A percentile compares a stretch with the other conserved stretches of the same genome.
These are phyloP conservation scores for Myopa testacea DNA, from an alignment of 2,888 invertebrate genomes.

Conservation along the genomic window DNA sequence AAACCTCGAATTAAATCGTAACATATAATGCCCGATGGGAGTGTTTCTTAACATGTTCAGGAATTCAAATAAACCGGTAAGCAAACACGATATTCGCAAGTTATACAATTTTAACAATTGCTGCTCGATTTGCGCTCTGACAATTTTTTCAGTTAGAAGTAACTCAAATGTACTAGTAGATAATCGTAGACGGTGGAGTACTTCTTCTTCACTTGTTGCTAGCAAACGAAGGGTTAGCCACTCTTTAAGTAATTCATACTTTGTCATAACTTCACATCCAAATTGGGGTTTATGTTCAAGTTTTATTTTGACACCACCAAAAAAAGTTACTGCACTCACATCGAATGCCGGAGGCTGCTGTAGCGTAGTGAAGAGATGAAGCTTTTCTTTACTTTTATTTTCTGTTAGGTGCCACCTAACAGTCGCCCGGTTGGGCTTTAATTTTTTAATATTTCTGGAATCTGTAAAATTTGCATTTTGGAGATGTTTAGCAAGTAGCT, in stretches of 20 bases:
- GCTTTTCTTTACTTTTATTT: neutral
- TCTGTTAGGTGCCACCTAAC: constrained; percentile 53
- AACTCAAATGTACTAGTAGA: constrained; percentile 51
- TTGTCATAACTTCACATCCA: constrained; percentile 61
- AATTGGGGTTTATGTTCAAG: constrained; percentile 61
- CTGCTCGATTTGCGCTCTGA: constrained; percentile 51
- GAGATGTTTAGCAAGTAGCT: constrained; percentile 43
- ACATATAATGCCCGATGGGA: constrained; percentile 55
- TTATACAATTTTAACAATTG: constrained; percentile 53
- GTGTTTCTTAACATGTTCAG: constrained; percentile 54
- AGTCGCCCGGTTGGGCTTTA: constrained; percentile 48
- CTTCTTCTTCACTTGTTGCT: constrained; percentile 17
- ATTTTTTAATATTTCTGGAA: neutral
- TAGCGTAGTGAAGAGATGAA: constrained; percentile 51
- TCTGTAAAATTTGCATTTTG: constrained; percentile 13
- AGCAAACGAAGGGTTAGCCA: constrained; percentile 59
- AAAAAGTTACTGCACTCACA: constrained; percentile 20
- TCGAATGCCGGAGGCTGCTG: constrained; percentile 48
- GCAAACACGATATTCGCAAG: constrained; percentile 50
- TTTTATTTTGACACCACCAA: constrained; percentile 56
- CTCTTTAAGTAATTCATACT: constrained; percentile 57
- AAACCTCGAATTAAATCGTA: constrained; percentile 57
- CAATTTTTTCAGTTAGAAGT: constrained; percentile 54
- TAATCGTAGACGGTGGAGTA: constrained; percentile 48
- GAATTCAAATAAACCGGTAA: constrained; percentile 56